These are phyloP conservation scores for Eurystomus gularis DNA, from an alignment of 2,113 vertebrate species.

Conservation along the genomic window DNA sequence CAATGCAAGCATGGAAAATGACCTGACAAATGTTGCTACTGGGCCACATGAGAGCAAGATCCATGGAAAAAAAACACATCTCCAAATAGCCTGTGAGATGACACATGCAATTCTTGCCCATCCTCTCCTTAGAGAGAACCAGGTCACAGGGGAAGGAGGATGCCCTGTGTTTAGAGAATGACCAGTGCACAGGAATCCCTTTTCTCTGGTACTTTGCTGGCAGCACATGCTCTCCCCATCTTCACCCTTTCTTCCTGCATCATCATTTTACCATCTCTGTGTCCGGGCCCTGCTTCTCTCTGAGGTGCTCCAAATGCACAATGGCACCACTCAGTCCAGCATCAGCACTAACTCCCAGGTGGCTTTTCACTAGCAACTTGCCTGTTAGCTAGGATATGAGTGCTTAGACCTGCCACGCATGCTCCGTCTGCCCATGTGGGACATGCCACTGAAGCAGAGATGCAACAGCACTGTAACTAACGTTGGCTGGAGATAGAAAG, in stretches of 20 bases:
- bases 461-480: not conserved
- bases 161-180: not conserved
- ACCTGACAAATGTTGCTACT: not conserved
- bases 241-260: not conserved
- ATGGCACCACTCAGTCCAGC: not conserved
- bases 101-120: not conserved
- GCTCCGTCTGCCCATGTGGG: rapidly evolving
- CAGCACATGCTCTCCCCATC: not conserved
- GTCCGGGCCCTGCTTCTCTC: not conserved
- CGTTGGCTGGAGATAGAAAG: not conserved
- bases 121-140: not conserved
- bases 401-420: not conserved
- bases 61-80: rapidly evolving
- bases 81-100: not conserved
- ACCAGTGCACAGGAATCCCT: not conserved
- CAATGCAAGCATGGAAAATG: not conserved
- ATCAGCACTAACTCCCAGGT: not conserved
- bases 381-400: not conserved
- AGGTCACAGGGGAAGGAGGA: not conserved
- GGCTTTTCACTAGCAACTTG: not conserved
- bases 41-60: not conserved
- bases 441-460: not conserved
- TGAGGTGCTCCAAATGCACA: not conserved
- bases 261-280: not conserved
- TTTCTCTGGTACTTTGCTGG: not conserved